Evolutionary conservation across 2,113 vertebrate species (phyloP), one percentile per base, ranked within the genome.

Genomic region (Jaculus jaculus): DNA sequence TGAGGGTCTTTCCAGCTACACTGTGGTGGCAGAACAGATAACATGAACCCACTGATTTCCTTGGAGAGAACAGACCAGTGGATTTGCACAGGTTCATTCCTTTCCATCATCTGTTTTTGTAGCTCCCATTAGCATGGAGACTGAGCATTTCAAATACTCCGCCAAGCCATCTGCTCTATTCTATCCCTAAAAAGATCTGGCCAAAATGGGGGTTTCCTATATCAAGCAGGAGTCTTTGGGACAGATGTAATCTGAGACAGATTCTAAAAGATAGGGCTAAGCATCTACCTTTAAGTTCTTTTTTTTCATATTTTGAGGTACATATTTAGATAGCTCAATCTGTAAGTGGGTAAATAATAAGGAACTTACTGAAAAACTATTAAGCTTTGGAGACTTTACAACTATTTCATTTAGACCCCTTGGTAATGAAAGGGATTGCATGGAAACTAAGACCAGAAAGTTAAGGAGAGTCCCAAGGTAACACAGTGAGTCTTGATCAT

Each of bases 1-100:
- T 26, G 30, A 79, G 60, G 87, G 65, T 95, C 93, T 94, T 86
- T 87, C 87, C 37, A 85, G 87, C 82, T 77, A 84, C 89, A 72
- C 1, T 61, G 30, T 74, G 47, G 83, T 79, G 89, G 75, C 42
- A 47, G 72, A 34, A 20, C 90, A 96, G 81, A 93, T 88, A 34
- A 96, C 73, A 92, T 21, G 84, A 72, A 65, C 74, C 81, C 81
- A 51, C 84, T 91, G 89, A 91, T 91, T 95, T 95, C 92, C 94
- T 90, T 12, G n/a, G 95, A 93, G 94, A 96, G 60, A 68, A 71
- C 68, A 60, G 84, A 58, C 89, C 69, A 83, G 91, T 82, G 79
- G 65, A 84, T 95, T 93, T 72, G 60, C 81, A 95, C 74, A 97
- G 68, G 60, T 34, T n/a, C 89, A 37, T 68, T 72, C 84, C 65